Percentiles rank a stretch among this genome's conserved stretches.
phyloP scores from a whole-genome alignment of 2,888 invertebrate genomes.

The Ichneumoninae sp. region DNA sequence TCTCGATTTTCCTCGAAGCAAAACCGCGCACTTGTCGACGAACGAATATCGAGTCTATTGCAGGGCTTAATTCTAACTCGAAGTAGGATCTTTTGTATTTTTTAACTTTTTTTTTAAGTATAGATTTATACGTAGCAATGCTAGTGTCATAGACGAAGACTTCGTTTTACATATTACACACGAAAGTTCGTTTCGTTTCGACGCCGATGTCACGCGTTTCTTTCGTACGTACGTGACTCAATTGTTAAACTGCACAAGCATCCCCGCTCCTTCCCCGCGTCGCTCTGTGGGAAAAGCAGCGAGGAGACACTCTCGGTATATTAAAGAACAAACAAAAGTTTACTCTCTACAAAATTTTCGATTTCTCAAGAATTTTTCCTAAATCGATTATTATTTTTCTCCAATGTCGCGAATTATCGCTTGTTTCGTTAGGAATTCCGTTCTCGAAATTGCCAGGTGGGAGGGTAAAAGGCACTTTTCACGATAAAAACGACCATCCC shows the following conservation, averaged over 20 bases:
- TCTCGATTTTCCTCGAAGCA: not conserved
- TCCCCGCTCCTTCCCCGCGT: constrained; percentile 2
- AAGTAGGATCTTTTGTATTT: not conserved
- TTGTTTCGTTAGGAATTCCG: not conserved
- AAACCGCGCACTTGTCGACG: not conserved
- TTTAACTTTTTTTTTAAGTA: not conserved
- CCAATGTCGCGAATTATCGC: not conserved
- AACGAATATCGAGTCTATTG: not conserved
- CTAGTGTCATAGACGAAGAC: constrained; percentile 26
- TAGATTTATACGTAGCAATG: constrained; percentile 1
- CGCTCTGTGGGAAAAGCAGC: constrained; percentile 10
- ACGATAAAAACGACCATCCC: not conserved
- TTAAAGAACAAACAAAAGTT: constrained; percentile 2
- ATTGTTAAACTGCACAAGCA: not conserved
- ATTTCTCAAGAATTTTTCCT: not conserved
- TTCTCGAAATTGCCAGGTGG: not conserved
- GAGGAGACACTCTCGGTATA: constrained; percentile 1
- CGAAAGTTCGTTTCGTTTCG: constrained; percentile 27
- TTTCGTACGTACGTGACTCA: constrained; percentile 15
- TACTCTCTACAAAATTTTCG: not conserved
- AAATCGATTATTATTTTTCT: not conserved
- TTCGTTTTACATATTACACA: constrained; percentile 22
- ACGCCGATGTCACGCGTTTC: constrained; percentile 25
- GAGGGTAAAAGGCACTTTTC: constrained; percentile 1
- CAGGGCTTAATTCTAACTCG: constrained; percentile 15